Base-by-base conservation (phyloP, 2,888 invertebrate species). In the Mythimna pallens region DNA sequence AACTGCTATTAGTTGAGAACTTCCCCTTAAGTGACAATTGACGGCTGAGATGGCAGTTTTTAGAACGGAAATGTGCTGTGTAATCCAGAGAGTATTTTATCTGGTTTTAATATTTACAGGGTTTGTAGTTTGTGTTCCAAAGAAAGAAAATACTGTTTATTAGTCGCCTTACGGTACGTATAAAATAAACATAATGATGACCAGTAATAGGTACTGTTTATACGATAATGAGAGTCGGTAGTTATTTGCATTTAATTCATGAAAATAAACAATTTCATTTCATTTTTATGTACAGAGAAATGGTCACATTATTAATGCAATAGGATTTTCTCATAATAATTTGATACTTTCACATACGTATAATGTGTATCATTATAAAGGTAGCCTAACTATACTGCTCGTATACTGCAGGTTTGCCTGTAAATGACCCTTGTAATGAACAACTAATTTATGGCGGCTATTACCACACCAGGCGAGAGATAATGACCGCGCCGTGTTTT, bases 361-460 rank as follows among this genome's bases (percentile, higher is more conserved):
- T 50, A 20, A 20, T 6, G 7, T 58, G 47, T 65, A 30, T 22
- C 30, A 22, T 0, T 7, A 36, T 50, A 30, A 36, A 30, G 20
- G 30, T 64, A 30, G 25, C 22, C 4, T 17, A 47, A 47, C 54
- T 25, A 7, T 55, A 55, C 22, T 22, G 25, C 12, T 14, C 17
- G 3, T 50, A 8, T 25, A 17, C 43, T 6, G 43, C 43, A 25
- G 34, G 54, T 17, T 68, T n/a, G 40, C 10, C 63, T 47, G 47
- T 50, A 25, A 50, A 52, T 34, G 17, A n/a, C 4, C 30, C 58
- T 57, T 47, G 47, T 59, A 63, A 57, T 57, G 47, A 55, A 73
- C 73, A 25, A 50, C 20, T 57, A 74, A 74, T 50, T 57, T 74
- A 65, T 57, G 36, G 22, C 14, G 22, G 65, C 74, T 57, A 74